phyloP scores from a whole-genome alignment of 2,113 vertebrate species.

The Triplophysa rosa region DNA sequence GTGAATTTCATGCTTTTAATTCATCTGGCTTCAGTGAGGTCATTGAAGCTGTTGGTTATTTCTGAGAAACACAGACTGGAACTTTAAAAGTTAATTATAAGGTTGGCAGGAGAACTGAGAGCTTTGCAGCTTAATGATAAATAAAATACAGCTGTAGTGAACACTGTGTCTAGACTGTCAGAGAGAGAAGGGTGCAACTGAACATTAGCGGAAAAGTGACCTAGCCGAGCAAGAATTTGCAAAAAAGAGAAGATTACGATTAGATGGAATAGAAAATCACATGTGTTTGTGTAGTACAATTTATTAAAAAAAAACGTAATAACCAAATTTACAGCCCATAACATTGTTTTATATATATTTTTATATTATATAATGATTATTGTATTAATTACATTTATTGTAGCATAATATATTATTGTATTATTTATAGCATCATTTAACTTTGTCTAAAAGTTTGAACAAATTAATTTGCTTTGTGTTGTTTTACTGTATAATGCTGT shows the following conservation, averaged over 20 bases:
- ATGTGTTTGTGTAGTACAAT: not conserved
- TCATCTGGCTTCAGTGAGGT: conserved; percentile 59
- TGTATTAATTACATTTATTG: too few relatives aligned
- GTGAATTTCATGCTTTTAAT: conserved; percentile 36
- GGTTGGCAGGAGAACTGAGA: conserved; percentile 81
- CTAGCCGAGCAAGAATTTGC: not conserved
- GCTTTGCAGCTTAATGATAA: conserved; percentile 78
- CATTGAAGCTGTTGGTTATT: conserved; percentile 73
- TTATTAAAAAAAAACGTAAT: not conserved
- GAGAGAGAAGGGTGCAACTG: not conserved
- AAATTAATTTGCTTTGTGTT: too few relatives aligned
- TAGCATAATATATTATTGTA: too few relatives aligned
- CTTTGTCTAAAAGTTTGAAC: too few relatives aligned
- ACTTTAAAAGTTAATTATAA: conserved; percentile 84
- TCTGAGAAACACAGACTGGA: conserved; percentile 64
- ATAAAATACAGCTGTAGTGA: conserved; percentile 82
- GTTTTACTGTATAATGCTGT: too few relatives aligned
- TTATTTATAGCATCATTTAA: too few relatives aligned
- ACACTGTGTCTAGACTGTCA: conserved; percentile 53
- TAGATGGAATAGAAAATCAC: not conserved
- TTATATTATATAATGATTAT: not conserved
- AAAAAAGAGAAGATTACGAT: not conserved
- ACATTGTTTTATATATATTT: not conserved
- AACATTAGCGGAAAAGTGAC: not conserved
- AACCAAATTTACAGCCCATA: not conserved